Base-by-base conservation (phyloP, 1,140 invertebrate species). In the Drosophila auraria region DNA sequence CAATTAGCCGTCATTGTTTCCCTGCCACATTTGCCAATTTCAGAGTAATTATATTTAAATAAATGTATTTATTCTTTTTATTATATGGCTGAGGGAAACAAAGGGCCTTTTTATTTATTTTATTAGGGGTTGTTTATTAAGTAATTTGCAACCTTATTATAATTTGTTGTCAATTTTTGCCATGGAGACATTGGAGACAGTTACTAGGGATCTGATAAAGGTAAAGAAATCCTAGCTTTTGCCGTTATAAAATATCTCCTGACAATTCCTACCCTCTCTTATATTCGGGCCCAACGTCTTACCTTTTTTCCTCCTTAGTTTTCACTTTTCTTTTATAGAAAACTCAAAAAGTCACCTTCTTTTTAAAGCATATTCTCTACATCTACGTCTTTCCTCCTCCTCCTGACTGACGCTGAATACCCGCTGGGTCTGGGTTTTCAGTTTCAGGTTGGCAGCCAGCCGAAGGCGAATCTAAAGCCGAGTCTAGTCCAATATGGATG, bases 401-500 rank as follows among this genome's bases (percentile, higher is more conserved):
- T 11, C 33, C 33, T 14, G 14, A 9, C 33, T 15, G 33, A 56
- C 3, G 17, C 6, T 14, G 17, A 2, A 4, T 36, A 38, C 20
- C 36, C 54, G 54, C 54, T 57, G 54, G 54, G 54, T 40, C 54
- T 57, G 54, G 54, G 54, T 40, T 57, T 57, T 57, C 36, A 57
- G 23, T 57, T 40, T 40, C 54, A 57, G 54, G 36, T n/a, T 38
- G 8, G 33, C 33, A 11, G 20, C 20, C 30, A 33, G 30, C 50
- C 40, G 2, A 14, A 25, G 36, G 45, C 47, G 45, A 33, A 64
- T n/a, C 38, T 38, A 20, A 58, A 50, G 53, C 47, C 40, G n/a
- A 54, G 64, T 60, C 38, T 61, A 45, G 51, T 27, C 40, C 51
- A 53, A 53, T 45, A 87, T 83, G 79, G 80, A 74, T 83, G 83